Conservation (phyloP, 2,797 vertebrate species). For the Schizothorax lantsangensis region DNA sequence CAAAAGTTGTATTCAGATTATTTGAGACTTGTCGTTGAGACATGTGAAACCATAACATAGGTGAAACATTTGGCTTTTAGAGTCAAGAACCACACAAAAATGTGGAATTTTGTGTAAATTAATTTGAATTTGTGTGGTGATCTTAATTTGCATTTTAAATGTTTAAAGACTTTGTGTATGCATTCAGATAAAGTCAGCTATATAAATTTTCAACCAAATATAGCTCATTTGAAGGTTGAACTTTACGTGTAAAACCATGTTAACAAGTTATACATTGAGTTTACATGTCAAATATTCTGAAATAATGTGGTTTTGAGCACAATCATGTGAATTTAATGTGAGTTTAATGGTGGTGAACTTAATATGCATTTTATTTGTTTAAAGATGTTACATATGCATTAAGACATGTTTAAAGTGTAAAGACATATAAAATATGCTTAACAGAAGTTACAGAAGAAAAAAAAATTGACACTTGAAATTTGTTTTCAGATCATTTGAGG, state of each 20-base stretch:
- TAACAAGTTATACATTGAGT: neutral
- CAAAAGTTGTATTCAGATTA: neutral
- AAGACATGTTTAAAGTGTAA: neutral
- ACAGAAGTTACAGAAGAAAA: neutral
- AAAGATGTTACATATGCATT: neutral
- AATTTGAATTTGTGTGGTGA: neutral
- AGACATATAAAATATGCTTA: neutral
- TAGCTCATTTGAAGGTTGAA: neutral
- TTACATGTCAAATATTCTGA: neutral
- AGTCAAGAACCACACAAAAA: neutral
- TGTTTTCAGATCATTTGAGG: neutral
- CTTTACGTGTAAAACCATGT: neutral
- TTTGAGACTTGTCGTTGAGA: neutral
- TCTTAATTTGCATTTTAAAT: neutral
- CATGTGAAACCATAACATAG: neutral
- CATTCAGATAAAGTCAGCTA: neutral
- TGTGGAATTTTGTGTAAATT: neutral
- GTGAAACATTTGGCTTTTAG: neutral
- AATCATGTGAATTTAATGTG: neutral
- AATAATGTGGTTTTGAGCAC: neutral
- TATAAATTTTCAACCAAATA: neutral
- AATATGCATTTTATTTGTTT: neutral
- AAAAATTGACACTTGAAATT: neutral
- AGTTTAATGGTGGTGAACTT: neutral
- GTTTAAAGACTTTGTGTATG: neutral